Percentiles rank a stretch among this genome's conserved stretches.
These are phyloP conservation scores for Thyatira batis DNA, from an alignment of 2,888 invertebrate genomes.

Conservation along the genomic window DNA sequence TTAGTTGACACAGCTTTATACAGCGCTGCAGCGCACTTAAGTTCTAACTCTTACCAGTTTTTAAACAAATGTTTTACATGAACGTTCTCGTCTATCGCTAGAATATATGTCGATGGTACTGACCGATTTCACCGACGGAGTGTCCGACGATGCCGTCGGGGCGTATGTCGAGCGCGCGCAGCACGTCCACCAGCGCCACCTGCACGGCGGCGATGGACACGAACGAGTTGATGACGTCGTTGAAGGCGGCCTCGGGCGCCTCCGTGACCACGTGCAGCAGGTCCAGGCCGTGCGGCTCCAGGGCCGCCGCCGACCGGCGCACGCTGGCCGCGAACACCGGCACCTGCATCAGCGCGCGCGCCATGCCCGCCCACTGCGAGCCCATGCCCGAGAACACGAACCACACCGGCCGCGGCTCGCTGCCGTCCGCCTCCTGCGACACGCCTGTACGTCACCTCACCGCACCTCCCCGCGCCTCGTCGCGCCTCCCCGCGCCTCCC, in stretches of 20 bases:
- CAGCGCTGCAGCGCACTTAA: no score
- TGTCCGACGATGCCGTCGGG: slow-evolving; percentile 98
- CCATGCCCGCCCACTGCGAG: slow-evolving; percentile 99
- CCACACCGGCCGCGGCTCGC: slow-evolving; percentile 91
- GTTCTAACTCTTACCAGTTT: no score
- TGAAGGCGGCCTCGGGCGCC: slow-evolving; percentile 89
- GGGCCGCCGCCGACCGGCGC: slow-evolving; percentile 87
- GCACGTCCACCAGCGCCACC: slow-evolving; percentile 95
- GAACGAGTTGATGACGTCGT: slow-evolving; percentile 94
- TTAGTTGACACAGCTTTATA: no score
- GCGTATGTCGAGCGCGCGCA: slow-evolving; percentile 87
- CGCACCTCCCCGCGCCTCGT: neutral
- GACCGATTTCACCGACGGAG: slow-evolving; percentile 94
- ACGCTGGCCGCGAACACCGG: slow-evolving; percentile 92
- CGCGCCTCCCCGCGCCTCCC: no score
- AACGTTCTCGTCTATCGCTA: no score
- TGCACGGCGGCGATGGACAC: slow-evolving; percentile 97
- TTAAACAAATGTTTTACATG: no score
- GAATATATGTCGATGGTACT: no score
- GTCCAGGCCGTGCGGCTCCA: slow-evolving; percentile 91
- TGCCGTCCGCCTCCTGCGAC: slow-evolving; percentile 54
- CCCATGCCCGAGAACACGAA: slow-evolving; percentile 99
- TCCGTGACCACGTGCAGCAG: slow-evolving; percentile 90
- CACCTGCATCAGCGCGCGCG: slow-evolving; percentile 90
- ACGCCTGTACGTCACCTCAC: neutral